A percentile compares a stretch with the other conserved stretches of the same genome.
phyloP scores from a whole-genome alignment of 35 echinoderm and acorn worm species.

The Lytechinus variegatus region DNA sequence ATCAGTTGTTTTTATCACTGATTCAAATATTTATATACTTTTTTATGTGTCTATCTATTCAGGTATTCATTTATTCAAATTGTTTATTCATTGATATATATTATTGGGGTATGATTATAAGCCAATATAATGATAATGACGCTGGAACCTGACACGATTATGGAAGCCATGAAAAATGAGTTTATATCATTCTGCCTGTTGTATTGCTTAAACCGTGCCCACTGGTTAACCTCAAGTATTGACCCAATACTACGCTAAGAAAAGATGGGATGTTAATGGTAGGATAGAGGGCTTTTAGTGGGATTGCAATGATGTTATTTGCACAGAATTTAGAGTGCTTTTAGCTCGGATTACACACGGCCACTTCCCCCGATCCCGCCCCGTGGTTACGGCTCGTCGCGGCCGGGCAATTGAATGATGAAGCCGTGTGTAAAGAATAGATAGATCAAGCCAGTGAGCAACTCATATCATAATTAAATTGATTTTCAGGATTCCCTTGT shows the following conservation, averaged over 20 bases:
- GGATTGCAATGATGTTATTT: slow-evolving; percentile 19
- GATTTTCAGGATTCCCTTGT: not conserved
- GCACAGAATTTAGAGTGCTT: slow-evolving; percentile 18
- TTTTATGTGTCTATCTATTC: no score
- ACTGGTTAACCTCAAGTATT: not conserved
- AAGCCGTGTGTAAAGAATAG: not conserved
- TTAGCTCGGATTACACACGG: not conserved
- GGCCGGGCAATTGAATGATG: not conserved
- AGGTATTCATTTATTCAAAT: no score
- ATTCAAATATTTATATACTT: no score
- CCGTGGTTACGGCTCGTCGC: not conserved
- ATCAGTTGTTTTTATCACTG: no score
- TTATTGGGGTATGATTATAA: no score
- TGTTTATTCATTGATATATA: no score
- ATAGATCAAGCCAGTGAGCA: not conserved
- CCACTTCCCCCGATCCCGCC: not conserved
- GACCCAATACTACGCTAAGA: not conserved
- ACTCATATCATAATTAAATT: slow-evolving; percentile 15
- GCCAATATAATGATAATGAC: no score
- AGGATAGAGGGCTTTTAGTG: slow-evolving; percentile 6
- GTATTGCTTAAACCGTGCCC: not conserved
- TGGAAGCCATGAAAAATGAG: no score
- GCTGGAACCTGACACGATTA: no score
- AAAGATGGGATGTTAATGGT: not conserved
- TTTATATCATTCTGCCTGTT: not conserved